Evolutionary conservation across 1,140 invertebrate genomes (phyloP).

Genomic region (Chrysomallon squamiferum): DNA sequence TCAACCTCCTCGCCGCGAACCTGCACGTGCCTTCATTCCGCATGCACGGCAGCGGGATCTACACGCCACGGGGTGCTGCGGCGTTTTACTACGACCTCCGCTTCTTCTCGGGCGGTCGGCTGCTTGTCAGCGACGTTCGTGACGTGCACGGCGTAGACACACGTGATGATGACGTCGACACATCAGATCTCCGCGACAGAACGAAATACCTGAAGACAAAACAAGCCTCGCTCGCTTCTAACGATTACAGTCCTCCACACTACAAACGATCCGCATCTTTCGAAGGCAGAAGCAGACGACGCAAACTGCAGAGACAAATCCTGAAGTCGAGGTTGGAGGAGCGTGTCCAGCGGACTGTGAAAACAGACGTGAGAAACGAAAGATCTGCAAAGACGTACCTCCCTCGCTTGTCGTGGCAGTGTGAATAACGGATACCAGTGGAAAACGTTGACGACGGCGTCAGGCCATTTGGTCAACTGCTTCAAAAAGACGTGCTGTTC

Average conservation of each 20-base stretch:
- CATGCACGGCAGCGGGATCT: constrained; percentile 69
- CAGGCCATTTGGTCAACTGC: constrained; percentile 22
- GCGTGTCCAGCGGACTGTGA: too few relatives aligned
- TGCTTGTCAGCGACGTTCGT: constrained; percentile 36
- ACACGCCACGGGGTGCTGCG: constrained; percentile 32
- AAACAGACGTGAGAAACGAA: neutral
- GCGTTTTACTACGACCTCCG: constrained; percentile 30
- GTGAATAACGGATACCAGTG: constrained; percentile 27
- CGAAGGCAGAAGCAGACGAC: constrained; percentile 18
- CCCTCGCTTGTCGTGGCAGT: constrained; percentile 32
- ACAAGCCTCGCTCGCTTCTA: constrained; percentile 18
- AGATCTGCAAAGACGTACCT: neutral
- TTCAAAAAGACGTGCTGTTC: constrained; percentile 41
- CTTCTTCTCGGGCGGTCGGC: constrained; percentile 6
- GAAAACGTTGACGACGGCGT: constrained; percentile 5
- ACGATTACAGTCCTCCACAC: constrained; percentile 40
- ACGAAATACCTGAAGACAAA: too few relatives aligned
- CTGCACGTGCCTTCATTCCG: constrained; percentile 65
- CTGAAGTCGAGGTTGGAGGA: too few relatives aligned
- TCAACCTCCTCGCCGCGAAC: constrained; percentile 70
- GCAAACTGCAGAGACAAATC: too few relatives aligned
- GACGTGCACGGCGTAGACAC: constrained; percentile 20
- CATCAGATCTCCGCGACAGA: too few relatives aligned
- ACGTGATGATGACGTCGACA: neutral
- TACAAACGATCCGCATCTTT: constrained; percentile 12